A percentile compares a stretch with the other conserved stretches of the same genome.
phyloP scores from a whole-genome alignment of 1,140 invertebrate genomes.

The Brachionus rubens region DNA sequence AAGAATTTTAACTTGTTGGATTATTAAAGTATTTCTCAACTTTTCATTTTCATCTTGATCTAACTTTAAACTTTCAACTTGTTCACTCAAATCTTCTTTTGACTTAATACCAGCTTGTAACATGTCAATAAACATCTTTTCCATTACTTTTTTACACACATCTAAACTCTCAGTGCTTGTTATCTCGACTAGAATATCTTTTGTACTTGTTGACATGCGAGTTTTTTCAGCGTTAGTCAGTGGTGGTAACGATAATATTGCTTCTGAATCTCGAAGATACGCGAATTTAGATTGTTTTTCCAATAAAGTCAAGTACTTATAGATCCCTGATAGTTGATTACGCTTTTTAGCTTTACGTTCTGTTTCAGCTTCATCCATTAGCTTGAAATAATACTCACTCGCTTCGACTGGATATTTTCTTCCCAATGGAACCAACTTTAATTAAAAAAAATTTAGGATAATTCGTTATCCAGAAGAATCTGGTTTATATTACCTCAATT shows the following conservation, averaged over 20 bases:
- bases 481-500: slow-evolving; percentile 59
- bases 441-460: slow-evolving; percentile 46
- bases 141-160: slow-evolving; percentile 69
- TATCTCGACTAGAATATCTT: slow-evolving; percentile 72
- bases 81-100: slow-evolving; percentile 39
- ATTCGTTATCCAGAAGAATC: not conserved
- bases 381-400: slow-evolving; percentile 66
- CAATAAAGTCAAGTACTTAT: slow-evolving; percentile 75
- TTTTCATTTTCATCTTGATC: not conserved
- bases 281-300: slow-evolving; percentile 72
- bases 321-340: slow-evolving; percentile 73
- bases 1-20: slow-evolving; percentile 71
- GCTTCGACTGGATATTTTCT: slow-evolving; percentile 66
- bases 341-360: slow-evolving; percentile 71
- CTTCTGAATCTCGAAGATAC: slow-evolving; percentile 67
- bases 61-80: not conserved
- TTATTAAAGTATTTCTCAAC: slow-evolving; percentile 56
- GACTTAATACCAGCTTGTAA: slow-evolving; percentile 61
- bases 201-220: slow-evolving; percentile 66
- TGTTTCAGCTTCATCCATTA: slow-evolving; percentile 70
- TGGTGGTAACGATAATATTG: slow-evolving; percentile 76
- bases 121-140: slow-evolving; percentile 67
- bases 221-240: slow-evolving; percentile 76
- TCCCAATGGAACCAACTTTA: slow-evolving; percentile 67
- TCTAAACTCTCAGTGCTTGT: slow-evolving; percentile 69